Percentiles rank a stretch among this genome's conserved stretches.
Conservation (phyloP, 2,113 vertebrate species). For the Nettapus auritus region DNA sequence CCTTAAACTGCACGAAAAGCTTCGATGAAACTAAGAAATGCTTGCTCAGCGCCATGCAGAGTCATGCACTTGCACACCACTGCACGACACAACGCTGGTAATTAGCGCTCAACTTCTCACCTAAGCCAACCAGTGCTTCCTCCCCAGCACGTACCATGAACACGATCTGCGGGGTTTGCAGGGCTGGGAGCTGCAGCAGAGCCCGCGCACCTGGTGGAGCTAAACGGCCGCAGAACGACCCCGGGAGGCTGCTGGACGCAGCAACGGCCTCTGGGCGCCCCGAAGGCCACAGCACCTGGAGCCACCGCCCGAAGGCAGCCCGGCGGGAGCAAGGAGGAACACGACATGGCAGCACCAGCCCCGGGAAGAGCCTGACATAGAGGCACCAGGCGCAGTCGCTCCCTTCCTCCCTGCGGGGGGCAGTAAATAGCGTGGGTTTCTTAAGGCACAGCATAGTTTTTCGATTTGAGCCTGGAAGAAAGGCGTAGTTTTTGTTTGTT, state of each 20-base stretch:
- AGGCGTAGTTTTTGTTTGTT: not conserved
- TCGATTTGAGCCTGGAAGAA: not conserved
- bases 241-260: too few relatives aligned
- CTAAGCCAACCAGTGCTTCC: not conserved
- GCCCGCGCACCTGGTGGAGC: accelerated
- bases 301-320: accelerated
- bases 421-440: not conserved
- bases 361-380: too few relatives aligned
- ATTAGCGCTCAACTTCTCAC: accelerated
- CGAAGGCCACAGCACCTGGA: not conserved
- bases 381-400: accelerated
- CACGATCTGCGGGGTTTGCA: accelerated
- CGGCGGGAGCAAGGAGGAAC: too few relatives aligned
- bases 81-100: accelerated
- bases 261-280: too few relatives aligned
- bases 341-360: too few relatives aligned
- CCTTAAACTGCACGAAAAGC: not conserved
- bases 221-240: accelerated
- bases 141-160: not conserved
- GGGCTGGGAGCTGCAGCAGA: accelerated
- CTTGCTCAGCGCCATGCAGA: not conserved
- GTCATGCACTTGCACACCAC: accelerated
- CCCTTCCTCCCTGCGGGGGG: accelerated
- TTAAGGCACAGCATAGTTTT: not conserved
- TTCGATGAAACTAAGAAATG: not conserved